These are phyloP conservation scores for Sarcoramphus papa DNA, from an alignment of 2,797 vertebrate species.

Conservation along the genomic window DNA sequence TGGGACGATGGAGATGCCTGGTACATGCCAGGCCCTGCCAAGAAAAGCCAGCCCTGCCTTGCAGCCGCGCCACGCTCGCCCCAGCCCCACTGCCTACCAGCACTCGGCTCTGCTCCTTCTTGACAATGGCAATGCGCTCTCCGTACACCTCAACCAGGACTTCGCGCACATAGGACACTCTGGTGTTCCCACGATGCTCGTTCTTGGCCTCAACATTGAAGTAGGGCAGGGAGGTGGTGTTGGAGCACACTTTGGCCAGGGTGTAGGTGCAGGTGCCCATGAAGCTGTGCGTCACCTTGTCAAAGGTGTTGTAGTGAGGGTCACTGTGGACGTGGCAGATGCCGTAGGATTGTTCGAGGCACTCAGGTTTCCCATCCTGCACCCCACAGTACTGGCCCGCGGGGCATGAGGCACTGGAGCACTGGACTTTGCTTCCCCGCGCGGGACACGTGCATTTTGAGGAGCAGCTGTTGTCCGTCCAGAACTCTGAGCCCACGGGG, in stretches of 20 bases:
- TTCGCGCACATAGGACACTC: constrained; percentile 66
- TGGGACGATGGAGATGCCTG: rapidly evolving
- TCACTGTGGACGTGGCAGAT: constrained; percentile 76
- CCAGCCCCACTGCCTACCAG: constrained; percentile 72
- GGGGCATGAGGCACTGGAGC: constrained; percentile 67
- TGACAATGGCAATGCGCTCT: constrained; percentile 71
- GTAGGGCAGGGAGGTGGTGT: constrained; percentile 56
- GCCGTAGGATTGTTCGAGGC: constrained; percentile 54
- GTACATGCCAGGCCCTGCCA: rapidly evolving
- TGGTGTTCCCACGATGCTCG: constrained; percentile 63
- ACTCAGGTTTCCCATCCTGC: constrained; percentile 16
- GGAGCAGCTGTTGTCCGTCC: constrained; percentile 76
- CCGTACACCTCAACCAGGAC: constrained; percentile 68
- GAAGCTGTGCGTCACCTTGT: constrained; percentile 77
- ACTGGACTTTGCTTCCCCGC: constrained; percentile 51
- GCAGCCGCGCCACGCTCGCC: rapidly evolving
- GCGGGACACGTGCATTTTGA: constrained; percentile 75
- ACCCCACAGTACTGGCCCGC: constrained; percentile 66
- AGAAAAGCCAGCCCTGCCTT: not conserved
- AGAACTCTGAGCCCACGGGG: constrained; percentile 70
- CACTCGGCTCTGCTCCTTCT: constrained; percentile 63
- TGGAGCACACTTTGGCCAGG: constrained; percentile 76
- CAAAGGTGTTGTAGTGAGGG: constrained; percentile 81
- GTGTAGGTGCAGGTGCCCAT: constrained; percentile 79
- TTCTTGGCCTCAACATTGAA: constrained; percentile 81